These are phyloP conservation scores for Gambusia yucatana DNA, from an alignment of 2,797 vertebrate species.

Conservation along the genomic window DNA sequence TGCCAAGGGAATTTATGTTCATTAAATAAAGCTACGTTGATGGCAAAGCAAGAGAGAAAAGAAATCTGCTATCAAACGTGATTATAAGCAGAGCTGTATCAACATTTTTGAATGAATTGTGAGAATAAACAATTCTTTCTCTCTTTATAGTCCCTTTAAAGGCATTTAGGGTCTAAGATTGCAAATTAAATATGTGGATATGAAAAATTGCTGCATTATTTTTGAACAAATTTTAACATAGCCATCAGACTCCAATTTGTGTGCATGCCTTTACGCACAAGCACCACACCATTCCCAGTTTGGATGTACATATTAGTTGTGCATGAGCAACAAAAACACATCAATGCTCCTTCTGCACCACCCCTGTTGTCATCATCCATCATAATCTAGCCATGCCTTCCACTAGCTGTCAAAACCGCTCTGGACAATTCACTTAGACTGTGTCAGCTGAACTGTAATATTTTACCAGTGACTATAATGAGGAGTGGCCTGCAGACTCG, in stretches of 20 bases:
- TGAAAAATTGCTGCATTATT: constrained; percentile 66
- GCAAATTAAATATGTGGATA: constrained; percentile 60
- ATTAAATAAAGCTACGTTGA: constrained; percentile 45
- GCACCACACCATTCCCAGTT: constrained; percentile 51
- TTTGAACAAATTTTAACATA: constrained; percentile 65
- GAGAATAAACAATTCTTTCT: constrained; percentile 40
- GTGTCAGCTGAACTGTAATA: constrained; percentile 78
- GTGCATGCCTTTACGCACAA: constrained; percentile 35
- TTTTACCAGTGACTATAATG: constrained; percentile 75
- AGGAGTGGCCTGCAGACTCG: constrained; percentile 73
- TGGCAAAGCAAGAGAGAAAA: constrained; percentile 42
- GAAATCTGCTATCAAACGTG: constrained; percentile 30
- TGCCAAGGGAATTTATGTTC: constrained; percentile 50
- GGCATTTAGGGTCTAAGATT: constrained; percentile 23
- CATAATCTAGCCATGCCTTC: constrained; percentile 75
- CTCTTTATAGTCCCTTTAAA: constrained; percentile 25
- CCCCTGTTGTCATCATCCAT: constrained; percentile 79
- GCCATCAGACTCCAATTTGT: constrained; percentile 61
- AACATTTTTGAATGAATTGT: constrained; percentile 27
- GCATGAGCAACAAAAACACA: constrained; percentile 73
- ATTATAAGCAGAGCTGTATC: constrained; percentile 31
- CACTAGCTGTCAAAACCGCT: constrained; percentile 75
- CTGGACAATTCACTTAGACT: constrained; percentile 79
- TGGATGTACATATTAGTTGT: constrained; percentile 67
- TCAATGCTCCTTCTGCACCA: constrained; percentile 64